These are phyloP conservation scores for Achroia grisella DNA, from an alignment of 1,140 invertebrate genomes.

Conservation along the genomic window DNA sequence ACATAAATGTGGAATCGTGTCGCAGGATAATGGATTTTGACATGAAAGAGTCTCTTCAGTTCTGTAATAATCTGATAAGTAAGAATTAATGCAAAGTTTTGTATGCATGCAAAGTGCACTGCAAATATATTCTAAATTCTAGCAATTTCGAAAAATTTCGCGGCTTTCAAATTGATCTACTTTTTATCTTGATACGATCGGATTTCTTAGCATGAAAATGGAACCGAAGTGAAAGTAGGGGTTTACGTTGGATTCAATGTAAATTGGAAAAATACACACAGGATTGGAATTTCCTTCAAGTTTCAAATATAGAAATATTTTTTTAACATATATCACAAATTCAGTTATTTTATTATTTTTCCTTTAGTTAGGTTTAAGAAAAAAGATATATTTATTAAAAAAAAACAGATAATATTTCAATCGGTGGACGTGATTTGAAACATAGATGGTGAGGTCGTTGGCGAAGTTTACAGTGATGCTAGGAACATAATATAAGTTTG, in stretches of 20 bases:
- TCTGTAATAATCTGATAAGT: conserved; percentile 29
- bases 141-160: no score
- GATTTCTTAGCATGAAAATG: not conserved
- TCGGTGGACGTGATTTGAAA: conserved; percentile 13
- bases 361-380: no score
- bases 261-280: conserved; percentile 33
- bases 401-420: conserved; percentile 9
- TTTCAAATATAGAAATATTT: no score
- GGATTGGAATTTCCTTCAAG: no score
- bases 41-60: conserved; percentile 38
- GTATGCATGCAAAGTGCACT: no score
- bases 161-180: no score
- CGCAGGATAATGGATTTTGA: conserved; percentile 39
- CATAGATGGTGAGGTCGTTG: conserved; percentile 24
- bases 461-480: conserved; percentile 41
- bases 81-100: conserved; percentile 2
- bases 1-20: conserved; percentile 47
- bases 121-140: no score
- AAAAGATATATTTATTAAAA: no score
- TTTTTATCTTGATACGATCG: no score
- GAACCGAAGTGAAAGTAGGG: conserved; percentile 16
- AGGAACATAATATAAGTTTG: conserved; percentile 56
- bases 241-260: conserved; percentile 24
- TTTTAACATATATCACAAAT: no score
- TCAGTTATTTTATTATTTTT: no score